Evolutionary conservation across 2,797 vertebrate genomes (phyloP).

Genomic region (Diplodus puntazzo): DNA sequence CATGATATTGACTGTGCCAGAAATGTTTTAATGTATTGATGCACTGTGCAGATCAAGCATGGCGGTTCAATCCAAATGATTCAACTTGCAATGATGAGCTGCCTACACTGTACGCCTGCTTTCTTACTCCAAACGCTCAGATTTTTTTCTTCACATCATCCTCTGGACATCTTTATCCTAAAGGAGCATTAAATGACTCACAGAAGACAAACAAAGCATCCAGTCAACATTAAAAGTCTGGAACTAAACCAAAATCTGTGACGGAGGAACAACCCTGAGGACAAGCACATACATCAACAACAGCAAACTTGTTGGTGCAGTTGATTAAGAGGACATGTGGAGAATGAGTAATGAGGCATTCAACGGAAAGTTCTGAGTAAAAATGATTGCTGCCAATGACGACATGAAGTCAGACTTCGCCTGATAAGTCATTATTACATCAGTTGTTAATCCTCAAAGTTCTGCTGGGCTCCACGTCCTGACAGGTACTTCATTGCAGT

Average conservation of each 20-base stretch:
- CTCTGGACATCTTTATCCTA: background rate
- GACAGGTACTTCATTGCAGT: constrained; percentile 62
- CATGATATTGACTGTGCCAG: background rate
- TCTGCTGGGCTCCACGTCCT: constrained; percentile 27
- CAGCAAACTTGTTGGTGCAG: constrained; percentile 5
- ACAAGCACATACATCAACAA: constrained; percentile 10
- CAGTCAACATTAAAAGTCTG: background rate
- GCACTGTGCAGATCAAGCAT: background rate
- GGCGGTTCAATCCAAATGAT: constrained; percentile 1
- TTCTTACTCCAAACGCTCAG: too few relatives aligned
- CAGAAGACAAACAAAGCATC: constrained; percentile 18
- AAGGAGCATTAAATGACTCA: background rate
- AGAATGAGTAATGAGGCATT: constrained; percentile 10
- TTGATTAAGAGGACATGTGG: background rate
- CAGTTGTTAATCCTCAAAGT: constrained; percentile 47
- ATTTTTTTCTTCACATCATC: background rate
- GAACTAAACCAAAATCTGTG: constrained; percentile 26
- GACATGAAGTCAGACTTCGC: background rate
- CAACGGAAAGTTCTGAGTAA: constrained; percentile 15
- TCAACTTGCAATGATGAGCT: too few relatives aligned
- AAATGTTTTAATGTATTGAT: constrained; percentile 8
- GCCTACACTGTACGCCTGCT: too few relatives aligned
- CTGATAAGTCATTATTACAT: constrained; percentile 38
- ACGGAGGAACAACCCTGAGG: constrained; percentile 8
- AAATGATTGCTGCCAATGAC: too few relatives aligned